phyloP scores from a whole-genome alignment of 2,113 vertebrate genomes.

The Pseudonaja textilis region DNA sequence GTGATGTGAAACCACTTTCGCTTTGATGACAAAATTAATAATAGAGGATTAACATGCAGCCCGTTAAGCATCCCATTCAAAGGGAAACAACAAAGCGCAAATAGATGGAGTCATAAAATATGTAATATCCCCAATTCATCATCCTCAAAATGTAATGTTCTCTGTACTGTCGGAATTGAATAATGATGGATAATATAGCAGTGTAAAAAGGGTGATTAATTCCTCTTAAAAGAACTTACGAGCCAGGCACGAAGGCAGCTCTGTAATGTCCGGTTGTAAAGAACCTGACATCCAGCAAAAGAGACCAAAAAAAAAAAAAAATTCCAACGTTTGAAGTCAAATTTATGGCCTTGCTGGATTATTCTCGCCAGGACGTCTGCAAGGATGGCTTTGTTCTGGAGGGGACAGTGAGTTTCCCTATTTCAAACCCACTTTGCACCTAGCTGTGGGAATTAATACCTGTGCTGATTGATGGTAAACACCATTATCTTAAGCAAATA shows the following conservation, averaged over 20 bases:
- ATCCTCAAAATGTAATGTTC: not conserved
- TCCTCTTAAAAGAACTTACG: not conserved
- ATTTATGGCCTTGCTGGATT: not conserved
- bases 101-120: constrained; percentile 11
- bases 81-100: not conserved
- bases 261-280: not conserved
- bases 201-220: not conserved
- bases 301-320: not conserved
- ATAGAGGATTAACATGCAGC: constrained; percentile 6
- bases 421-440: not conserved
- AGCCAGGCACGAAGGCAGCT: not conserved
- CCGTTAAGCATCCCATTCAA: not conserved
- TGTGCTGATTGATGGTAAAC: not conserved
- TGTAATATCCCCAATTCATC: not conserved
- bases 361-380: not conserved
- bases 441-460: not conserved
- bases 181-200: constrained; percentile 4
- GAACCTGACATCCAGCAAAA: not conserved
- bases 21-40: not conserved
- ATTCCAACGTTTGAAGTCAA: not conserved
- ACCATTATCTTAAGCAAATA: not conserved
- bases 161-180: not conserved
- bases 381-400: not conserved
- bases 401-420: not conserved
- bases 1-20: not conserved